Evolutionary conservation across 2,888 invertebrate genomes (phyloP).

Genomic region (Nysson spinosus): DNA sequence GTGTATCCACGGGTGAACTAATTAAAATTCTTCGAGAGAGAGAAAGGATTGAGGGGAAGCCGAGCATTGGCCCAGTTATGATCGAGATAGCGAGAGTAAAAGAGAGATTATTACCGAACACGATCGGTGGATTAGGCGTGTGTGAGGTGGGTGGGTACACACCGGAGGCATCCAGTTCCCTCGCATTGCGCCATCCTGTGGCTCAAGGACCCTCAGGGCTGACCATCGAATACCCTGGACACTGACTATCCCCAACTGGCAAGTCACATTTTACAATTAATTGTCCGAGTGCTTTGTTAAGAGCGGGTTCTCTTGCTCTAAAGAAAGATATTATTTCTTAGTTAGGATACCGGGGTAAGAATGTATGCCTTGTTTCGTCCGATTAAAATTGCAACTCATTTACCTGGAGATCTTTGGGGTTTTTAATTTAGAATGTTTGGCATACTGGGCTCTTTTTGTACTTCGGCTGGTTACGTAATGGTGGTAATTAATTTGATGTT

Average conservation of each 20-base stretch:
- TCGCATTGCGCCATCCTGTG: conserved; percentile 36
- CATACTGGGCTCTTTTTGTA: no score
- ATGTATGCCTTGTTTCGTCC: not conserved
- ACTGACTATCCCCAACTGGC: conserved; percentile 5
- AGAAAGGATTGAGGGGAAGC: conserved; percentile 23
- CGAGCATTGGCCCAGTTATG: conserved; percentile 40
- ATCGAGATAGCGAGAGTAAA: conserved; percentile 31
- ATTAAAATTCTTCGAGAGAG: conserved; percentile 32
- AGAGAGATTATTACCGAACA: conserved; percentile 52
- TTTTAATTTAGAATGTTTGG: no score
- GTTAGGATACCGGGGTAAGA: no score
- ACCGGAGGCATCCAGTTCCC: conserved; percentile 27
- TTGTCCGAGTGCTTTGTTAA: not conserved
- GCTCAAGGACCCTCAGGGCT: conserved; percentile 45
- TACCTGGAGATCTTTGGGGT: no score
- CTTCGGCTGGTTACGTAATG: no score
- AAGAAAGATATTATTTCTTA: no score
- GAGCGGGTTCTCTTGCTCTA: no score
- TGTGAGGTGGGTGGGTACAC: conserved; percentile 36
- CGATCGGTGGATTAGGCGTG: conserved; percentile 47
- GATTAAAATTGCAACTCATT: not conserved
- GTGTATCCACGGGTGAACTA: conserved; percentile 5
- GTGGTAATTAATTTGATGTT: no score
- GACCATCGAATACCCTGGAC: conserved; percentile 16
- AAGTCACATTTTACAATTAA: conserved; percentile 36